Evolutionary conservation across 2,797 vertebrate genomes (phyloP), one percentile per base, ranked within the genome.

Genomic region (Phrynocephalus vlangalii): DNA sequence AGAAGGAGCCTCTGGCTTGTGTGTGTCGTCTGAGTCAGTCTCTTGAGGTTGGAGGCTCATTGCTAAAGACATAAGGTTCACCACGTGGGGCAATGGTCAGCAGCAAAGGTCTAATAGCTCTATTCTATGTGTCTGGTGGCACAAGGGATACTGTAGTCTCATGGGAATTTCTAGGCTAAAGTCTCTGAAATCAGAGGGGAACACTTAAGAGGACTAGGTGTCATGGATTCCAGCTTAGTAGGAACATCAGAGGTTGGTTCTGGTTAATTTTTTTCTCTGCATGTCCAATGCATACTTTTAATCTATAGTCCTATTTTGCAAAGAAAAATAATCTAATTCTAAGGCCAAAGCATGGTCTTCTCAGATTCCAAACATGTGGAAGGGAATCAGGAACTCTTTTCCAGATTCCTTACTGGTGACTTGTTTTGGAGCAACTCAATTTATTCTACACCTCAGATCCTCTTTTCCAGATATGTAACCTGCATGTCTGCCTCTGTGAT

Each of bases 401-500:
- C 3, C 22, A 80, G 70, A 68, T 33, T 22, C 20, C 20, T 16
- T 80, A 68, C 20, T 85, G 56, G 5, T 72, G 73, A 80, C 38
- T 15, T 70, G 30, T 84, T 85, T 75, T 81, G n/a, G 24, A 78
- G 70, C 83, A 60, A 79, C 72, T 66, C 8, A 77, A 77, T 77
- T 86, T 70, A 48, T 68, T 28, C 71, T 87, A 91, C 92, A 83
- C 80, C 6, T 66, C 63, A 79, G 88, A 48, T 52, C 24, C 10
- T 1, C 22, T 88, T 0, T 87, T 88, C 66, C 76, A 90, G 56
- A 91, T 79, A 38, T 68, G n/a, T 0, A 88, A 82, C 89, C 86
- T 85, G 82, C 48, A 73, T 91, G 52, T 13, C 52, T 48, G 68
- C 90, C n/a, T 91, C 81, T 90, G 83, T 83, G 33, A 16, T 66